Evolutionary conservation across 2,797 vertebrate genomes (phyloP).

Genomic region (Ptychobarbus kaznakovi): DNA sequence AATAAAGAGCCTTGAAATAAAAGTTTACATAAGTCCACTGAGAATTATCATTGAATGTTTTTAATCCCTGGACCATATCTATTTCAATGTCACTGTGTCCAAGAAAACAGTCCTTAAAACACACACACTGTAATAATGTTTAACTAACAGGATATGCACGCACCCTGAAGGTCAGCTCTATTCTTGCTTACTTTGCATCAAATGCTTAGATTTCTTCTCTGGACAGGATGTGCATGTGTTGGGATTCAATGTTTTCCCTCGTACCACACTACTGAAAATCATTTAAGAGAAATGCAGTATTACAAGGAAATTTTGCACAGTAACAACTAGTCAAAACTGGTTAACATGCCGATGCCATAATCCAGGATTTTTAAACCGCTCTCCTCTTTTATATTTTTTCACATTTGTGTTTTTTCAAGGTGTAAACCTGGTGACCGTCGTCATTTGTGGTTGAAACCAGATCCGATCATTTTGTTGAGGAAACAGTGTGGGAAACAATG

Average conservation of each 20-base stretch:
- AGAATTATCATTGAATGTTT: neutral
- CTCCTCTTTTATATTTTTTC: neutral
- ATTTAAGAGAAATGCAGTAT: neutral
- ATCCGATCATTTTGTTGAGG: slow-evolving; percentile 18
- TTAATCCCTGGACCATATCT: neutral
- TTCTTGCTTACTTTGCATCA: slow-evolving; percentile 68
- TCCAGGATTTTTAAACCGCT: neutral
- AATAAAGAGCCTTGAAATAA: neutral
- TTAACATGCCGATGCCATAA: neutral
- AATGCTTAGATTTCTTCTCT: slow-evolving; percentile 16
- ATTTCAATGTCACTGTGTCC: neutral
- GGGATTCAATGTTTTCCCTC: neutral
- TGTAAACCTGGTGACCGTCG: neutral
- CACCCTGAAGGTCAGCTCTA: slow-evolving; percentile 59
- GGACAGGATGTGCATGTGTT: slow-evolving; percentile 61
- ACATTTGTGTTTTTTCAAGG: neutral
- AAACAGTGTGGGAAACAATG: slow-evolving; percentile 24
- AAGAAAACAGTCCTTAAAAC: slow-evolving; percentile 8
- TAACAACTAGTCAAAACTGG: neutral
- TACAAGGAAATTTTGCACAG: neutral
- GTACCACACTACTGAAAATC: neutral
- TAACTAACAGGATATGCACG: slow-evolving; percentile 59
- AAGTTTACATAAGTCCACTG: neutral
- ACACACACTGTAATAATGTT: slow-evolving; percentile 8
- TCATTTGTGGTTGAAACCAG: slow-evolving; percentile 2